Conservation (phyloP, 2,797 vertebrate species). For the Paedocypris micromegethes region DNA sequence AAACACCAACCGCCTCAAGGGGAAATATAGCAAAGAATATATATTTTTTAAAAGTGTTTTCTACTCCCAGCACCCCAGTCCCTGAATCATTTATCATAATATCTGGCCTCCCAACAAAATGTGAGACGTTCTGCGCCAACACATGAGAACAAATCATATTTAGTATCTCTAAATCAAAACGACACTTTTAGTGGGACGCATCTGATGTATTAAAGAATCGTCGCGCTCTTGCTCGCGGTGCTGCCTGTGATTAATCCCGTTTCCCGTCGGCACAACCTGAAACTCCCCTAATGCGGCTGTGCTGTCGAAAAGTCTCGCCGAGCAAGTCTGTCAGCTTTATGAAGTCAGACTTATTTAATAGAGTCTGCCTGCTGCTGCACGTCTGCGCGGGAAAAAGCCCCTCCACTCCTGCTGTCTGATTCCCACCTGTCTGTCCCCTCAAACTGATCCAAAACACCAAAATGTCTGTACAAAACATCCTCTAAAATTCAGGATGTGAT, state of each 20-base stretch:
- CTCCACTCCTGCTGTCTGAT: too few species aligned
- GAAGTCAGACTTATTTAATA: slow-evolving; percentile 60
- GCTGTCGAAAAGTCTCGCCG: slow-evolving; percentile 33
- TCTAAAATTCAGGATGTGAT: too few species aligned
- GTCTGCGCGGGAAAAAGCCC: slow-evolving; percentile 28
- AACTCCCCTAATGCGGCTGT: slow-evolving; percentile 36
- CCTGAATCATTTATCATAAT: slow-evolving; percentile 27
- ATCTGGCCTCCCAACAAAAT: slow-evolving; percentile 25
- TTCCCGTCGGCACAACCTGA: slow-evolving; percentile 44
- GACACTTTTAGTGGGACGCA: slow-evolving; percentile 41
- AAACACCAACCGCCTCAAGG: too few species aligned
- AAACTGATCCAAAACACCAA: too few species aligned
- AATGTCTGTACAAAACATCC: too few species aligned
- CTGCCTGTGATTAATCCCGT: slow-evolving; percentile 37
- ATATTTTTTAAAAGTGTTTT: neutral
- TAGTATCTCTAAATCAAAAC: slow-evolving; percentile 57
- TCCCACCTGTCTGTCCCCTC: too few species aligned
- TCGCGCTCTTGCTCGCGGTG: slow-evolving; percentile 11
- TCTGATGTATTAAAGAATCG: slow-evolving; percentile 40
- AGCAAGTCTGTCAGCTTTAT: slow-evolving; percentile 62
- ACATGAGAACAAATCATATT: slow-evolving; percentile 63
- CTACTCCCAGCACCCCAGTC: slow-evolving; percentile 7
- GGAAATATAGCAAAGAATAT: too few species aligned
- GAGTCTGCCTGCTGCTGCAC: slow-evolving; percentile 29
- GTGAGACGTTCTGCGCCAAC: slow-evolving; percentile 20